Percentiles rank a stretch among this genome's conserved stretches.
Evolutionary conservation across 2,888 invertebrate species (phyloP).

Genomic region (Microctonus brassicae): DNA sequence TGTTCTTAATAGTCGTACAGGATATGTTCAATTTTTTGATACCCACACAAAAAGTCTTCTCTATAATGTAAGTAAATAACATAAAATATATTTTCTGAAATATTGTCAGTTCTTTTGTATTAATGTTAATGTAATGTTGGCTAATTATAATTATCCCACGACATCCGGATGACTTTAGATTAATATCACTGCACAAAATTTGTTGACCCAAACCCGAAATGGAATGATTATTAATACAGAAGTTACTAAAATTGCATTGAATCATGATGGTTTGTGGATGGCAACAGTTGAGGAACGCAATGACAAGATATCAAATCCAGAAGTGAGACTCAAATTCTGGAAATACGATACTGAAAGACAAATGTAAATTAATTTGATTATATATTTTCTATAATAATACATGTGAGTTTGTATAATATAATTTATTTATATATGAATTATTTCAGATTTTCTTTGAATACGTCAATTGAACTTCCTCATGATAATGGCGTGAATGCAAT

Average conservation of each 20-base stretch:
- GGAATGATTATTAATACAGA: constrained; percentile 76
- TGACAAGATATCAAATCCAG: constrained; percentile 74
- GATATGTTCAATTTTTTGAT: constrained; percentile 83
- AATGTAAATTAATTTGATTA: constrained; percentile 69
- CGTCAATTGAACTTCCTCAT: constrained; percentile 81
- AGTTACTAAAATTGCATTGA: constrained; percentile 78
- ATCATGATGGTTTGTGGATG: constrained; percentile 79
- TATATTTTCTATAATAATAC: constrained; percentile 13
- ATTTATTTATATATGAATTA: constrained; percentile 28
- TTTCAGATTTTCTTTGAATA: constrained; percentile 78
- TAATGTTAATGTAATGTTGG: neutral
- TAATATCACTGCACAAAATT: constrained; percentile 81
- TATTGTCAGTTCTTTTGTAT: constrained; percentile 6
- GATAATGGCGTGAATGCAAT: constrained; percentile 74
- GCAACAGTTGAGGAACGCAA: constrained; percentile 78
- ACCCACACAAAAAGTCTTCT: constrained; percentile 76
- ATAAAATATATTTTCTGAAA: neutral
- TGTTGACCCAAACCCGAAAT: constrained; percentile 75
- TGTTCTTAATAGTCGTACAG: constrained; percentile 80
- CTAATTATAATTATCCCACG: neutral
- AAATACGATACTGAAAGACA: constrained; percentile 74
- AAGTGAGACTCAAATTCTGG: constrained; percentile 85
- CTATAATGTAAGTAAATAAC: constrained; percentile 75
- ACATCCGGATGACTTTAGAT: constrained; percentile 69
- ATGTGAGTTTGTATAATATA: constrained; percentile 14